Evolutionary conservation across 2,113 vertebrate genomes (phyloP).

Genomic region (Puntigrus tetrazona): DNA sequence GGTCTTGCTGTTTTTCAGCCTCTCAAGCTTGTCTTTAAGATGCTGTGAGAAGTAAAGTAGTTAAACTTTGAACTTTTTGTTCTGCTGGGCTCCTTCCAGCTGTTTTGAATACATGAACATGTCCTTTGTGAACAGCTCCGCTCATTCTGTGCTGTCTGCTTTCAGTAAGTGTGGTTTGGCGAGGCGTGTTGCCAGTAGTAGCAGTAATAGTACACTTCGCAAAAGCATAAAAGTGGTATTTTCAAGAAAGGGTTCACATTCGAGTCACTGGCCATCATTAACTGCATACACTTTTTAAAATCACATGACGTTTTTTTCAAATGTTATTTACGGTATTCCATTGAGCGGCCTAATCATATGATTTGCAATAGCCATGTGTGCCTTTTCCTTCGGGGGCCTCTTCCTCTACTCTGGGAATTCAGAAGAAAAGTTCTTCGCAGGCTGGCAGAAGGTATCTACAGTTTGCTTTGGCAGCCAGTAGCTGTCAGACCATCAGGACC

Average conservation of each 20-base stretch:
- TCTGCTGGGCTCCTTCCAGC: neutral
- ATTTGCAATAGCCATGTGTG: neutral
- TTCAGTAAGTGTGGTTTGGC: neutral
- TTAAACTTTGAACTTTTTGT: neutral
- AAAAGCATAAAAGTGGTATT: neutral
- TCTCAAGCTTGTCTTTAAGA: neutral
- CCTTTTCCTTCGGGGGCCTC: neutral
- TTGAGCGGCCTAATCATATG: neutral
- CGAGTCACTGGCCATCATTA: neutral
- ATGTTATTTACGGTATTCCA: neutral
- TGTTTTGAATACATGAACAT: neutral
- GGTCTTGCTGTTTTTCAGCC: neutral
- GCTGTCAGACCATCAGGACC: conserved; percentile 13
- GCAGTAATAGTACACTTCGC: neutral
- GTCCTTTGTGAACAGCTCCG: neutral
- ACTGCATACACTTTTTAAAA: neutral
- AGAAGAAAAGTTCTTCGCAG: neutral
- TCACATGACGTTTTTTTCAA: neutral
- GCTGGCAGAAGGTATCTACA: conserved; percentile 17
- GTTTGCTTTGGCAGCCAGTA: conserved; percentile 36
- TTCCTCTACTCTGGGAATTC: conserved; percentile 10
- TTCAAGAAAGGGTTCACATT: neutral
- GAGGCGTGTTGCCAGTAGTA: neutral
- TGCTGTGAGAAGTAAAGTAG: neutral
- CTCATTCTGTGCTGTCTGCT: neutral